phyloP scores from a whole-genome alignment of 2,113 vertebrate genomes.

The Mustela lutreola region DNA sequence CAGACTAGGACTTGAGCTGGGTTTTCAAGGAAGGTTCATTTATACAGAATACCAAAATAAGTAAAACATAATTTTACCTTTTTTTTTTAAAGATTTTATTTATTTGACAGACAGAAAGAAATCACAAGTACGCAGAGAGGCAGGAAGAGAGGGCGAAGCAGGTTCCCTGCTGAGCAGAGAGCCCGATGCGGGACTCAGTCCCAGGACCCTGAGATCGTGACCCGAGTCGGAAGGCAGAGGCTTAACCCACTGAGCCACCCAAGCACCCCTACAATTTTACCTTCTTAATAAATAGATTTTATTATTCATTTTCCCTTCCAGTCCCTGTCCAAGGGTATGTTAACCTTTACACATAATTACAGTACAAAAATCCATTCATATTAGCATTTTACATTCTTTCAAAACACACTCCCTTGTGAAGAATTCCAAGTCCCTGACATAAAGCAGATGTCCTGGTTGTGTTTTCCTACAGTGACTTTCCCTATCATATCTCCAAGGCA shows the following conservation, averaged over 20 bases:
- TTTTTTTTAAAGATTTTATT: too few relatives aligned
- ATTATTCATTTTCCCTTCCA: not conserved
- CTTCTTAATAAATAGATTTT: not conserved
- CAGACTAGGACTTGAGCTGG: not conserved
- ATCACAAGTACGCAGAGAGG: too few relatives aligned
- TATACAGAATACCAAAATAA: not conserved
- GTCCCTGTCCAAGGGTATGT: not conserved
- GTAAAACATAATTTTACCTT: not conserved
- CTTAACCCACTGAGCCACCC: too few relatives aligned
- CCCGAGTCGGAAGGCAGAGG: too few relatives aligned
- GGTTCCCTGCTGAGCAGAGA: too few relatives aligned
- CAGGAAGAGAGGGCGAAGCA: too few relatives aligned
- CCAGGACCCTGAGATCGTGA: too few relatives aligned
- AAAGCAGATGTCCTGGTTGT: not conserved
- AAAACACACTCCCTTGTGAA: not conserved
- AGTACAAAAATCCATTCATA: not conserved
- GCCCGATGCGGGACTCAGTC: too few relatives aligned
- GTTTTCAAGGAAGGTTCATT: not conserved
- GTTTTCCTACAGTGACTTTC: not conserved
- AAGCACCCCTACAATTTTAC: not conserved
- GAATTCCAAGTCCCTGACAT: not conserved
- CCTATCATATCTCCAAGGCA: rapidly evolving
- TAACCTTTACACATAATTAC: not conserved
- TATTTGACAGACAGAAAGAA: too few relatives aligned
- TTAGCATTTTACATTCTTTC: not conserved